Evolutionary conservation across 2,888 invertebrate genomes (phyloP), one percentile per base, ranked within the genome.

Genomic region (Schizaphis graminum): DNA sequence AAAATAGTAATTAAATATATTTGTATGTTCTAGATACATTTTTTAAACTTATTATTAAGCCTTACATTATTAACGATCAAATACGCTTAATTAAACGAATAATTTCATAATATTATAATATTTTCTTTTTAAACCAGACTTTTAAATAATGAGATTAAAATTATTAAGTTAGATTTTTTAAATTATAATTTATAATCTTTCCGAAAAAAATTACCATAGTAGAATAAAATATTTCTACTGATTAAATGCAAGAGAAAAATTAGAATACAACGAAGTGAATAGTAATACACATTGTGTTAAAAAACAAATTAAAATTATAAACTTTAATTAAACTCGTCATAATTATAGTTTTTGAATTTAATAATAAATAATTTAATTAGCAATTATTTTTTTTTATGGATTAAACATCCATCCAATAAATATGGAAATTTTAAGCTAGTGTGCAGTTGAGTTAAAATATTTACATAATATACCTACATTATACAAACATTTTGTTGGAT

Each of bases 291-390:
- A 35, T 35, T 91, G 57, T 91, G 13, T 85, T 44, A n/a, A 44
- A 57, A 85, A 91, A 91, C 35, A 91, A 53, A 91, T 53, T 89
- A 56, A 56, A 49, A 49, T 86, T 24, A 56, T 61, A 49, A 86
- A 61, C 35, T 67, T 92, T 87, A 87, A 87, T 87, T 67, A 92
- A 87, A 87, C 13, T 87, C 61, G 35, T 91, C 35, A 35, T n/a
- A 24, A 47, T 47, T 13, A 5, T 47, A 47, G 49, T 91, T 92
- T n/a, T 4, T 44, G 87, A n/a, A n/a, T 77, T 77, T n/a, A 16
- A 92, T 86, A 85, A 35, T 56, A 84, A 49, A 56, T 35, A 24
- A 44, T 85, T 91, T 84, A 91, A 44, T 85, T n/a, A 41, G 26
- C 26, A 57, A 91, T 91, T 91, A 91, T 61, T 53, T 53, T 53